phyloP scores from a whole-genome alignment of 2,797 vertebrate species.

The Poecilia gillii region DNA sequence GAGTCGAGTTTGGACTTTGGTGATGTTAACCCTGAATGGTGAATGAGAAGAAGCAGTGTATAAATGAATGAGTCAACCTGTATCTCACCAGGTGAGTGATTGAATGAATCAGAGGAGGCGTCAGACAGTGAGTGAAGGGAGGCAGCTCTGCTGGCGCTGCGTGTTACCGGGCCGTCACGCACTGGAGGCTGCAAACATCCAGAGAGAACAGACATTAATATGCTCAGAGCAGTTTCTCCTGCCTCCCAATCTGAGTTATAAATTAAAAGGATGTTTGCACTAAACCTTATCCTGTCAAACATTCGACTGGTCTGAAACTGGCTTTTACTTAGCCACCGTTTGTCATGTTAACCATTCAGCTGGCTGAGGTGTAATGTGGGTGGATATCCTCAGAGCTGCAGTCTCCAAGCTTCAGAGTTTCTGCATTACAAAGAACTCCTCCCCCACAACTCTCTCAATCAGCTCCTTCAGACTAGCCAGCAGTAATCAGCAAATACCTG shows the following conservation, averaged over 20 bases:
- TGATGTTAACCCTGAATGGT: conserved; percentile 10
- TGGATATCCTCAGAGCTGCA: no score
- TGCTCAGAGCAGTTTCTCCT: neutral
- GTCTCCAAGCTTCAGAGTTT: no score
- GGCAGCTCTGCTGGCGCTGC: conserved; percentile 77
- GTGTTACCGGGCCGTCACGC: conserved; percentile 70
- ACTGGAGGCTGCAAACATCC: conserved; percentile 86
- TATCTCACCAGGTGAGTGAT: conserved; percentile 80
- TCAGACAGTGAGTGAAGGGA: conserved; percentile 85
- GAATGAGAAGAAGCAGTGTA: neutral
- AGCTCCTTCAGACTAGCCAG: no score
- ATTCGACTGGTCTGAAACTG: conserved; percentile 4
- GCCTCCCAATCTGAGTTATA: neutral
- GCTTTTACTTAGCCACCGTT: conserved; percentile 4
- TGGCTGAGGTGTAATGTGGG: no score
- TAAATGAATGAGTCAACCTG: conserved; percentile 9
- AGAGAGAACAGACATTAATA: conserved; percentile 33
- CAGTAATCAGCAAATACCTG: no score
- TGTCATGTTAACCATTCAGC: neutral
- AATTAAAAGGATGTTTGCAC: neutral
- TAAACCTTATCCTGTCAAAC: neutral
- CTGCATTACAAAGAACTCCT: no score
- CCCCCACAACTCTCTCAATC: no score
- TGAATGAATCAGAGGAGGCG: conserved; percentile 85
- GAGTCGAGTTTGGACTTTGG: conserved; percentile 1